phyloP scores from a whole-genome alignment of 2,888 invertebrate genomes.

The Dryobota labecula region DNA sequence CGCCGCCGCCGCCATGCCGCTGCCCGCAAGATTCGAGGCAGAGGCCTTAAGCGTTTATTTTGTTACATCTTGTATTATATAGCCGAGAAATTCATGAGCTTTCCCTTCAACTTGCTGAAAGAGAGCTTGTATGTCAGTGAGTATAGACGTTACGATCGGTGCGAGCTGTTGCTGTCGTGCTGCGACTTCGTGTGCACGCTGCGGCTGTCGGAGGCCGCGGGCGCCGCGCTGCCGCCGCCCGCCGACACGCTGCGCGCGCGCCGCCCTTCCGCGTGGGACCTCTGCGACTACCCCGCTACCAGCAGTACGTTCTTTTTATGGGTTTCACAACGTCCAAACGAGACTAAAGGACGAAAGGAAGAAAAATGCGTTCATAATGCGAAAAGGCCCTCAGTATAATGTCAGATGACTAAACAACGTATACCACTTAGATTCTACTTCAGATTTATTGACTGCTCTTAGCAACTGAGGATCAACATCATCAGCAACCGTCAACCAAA shows the following conservation, averaged over 20 bases:
- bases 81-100: not conserved
- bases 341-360: not conserved
- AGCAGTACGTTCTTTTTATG: slow-evolving; percentile 33
- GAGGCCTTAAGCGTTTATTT: too few species aligned
- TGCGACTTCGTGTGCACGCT: slow-evolving; percentile 89
- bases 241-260: slow-evolving; percentile 79
- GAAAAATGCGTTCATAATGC: not conserved
- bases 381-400: too few species aligned
- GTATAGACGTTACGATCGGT: slow-evolving; percentile 76
- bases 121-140: slow-evolving; percentile 68
- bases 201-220: slow-evolving; percentile 64
- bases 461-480: too few species aligned
- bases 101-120: too few species aligned
- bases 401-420: too few species aligned
- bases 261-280: slow-evolving; percentile 82
- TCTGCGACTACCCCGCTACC: slow-evolving; percentile 70
- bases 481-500: too few species aligned
- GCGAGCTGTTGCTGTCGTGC: slow-evolving; percentile 87
- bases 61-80: too few species aligned
- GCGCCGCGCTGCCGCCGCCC: slow-evolving; percentile 75
- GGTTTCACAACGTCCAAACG: not conserved
- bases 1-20: too few species aligned
- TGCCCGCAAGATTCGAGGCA: too few species aligned
- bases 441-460: not conserved
- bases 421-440: not conserved